These are phyloP conservation scores for Pelusios castaneus DNA, from an alignment of 2,113 vertebrate species.

Conservation along the genomic window DNA sequence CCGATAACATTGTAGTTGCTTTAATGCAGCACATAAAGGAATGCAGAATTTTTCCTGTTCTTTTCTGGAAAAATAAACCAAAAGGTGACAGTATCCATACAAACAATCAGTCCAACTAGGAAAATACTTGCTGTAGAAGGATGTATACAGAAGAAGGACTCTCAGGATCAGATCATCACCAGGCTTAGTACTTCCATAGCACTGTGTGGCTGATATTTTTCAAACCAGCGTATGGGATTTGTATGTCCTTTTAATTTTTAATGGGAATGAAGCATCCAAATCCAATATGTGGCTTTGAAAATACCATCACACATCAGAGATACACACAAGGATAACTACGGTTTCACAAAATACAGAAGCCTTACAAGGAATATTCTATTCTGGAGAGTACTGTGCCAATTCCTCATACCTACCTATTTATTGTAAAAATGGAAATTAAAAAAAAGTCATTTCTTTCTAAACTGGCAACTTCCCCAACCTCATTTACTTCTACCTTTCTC, in stretches of 20 bases:
- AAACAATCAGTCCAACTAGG: not conserved
- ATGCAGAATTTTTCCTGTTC: not conserved
- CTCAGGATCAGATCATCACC: not conserved
- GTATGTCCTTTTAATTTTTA: not conserved
- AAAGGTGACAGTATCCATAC: not conserved
- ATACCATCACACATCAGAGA: not conserved
- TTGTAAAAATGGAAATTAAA: not conserved
- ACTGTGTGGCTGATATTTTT: not conserved
- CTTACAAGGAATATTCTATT: rapidly evolving
- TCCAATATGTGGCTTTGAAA: not conserved
- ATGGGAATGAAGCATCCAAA: not conserved
- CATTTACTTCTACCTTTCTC: not conserved
- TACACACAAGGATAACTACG: not conserved
- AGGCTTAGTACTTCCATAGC: rapidly evolving
- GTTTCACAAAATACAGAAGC: not conserved
- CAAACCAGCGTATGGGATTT: not conserved
- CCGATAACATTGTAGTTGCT: not conserved
- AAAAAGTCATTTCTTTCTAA: not conserved
- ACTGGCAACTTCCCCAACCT: not conserved
- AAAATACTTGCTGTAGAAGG: not conserved
- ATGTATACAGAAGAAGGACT: rapidly evolving
- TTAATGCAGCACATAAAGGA: not conserved
- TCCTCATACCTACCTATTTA: not conserved
- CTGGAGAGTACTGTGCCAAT: not conserved
- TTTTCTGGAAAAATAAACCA: not conserved